phyloP scores from a whole-genome alignment of 1,140 invertebrate species.

The Drosophila tsacasi region DNA sequence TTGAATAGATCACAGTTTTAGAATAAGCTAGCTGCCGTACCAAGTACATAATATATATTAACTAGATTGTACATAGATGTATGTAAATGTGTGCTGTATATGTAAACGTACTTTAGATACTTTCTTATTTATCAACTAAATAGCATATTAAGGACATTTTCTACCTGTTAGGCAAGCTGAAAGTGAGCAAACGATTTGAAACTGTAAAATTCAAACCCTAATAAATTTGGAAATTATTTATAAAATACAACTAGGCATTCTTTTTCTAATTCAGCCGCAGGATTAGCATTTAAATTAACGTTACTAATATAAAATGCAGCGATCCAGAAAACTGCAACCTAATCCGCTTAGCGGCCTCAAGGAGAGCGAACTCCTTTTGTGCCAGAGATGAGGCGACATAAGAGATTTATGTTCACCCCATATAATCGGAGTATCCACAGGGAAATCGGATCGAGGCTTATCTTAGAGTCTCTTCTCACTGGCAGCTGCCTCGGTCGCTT shows the following conservation, averaged over 20 bases:
- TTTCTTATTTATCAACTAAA: constrained; percentile 47
- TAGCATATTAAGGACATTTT: constrained; percentile 52
- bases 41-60: constrained; percentile 48
- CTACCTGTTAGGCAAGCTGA: constrained; percentile 54
- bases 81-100: constrained; percentile 59
- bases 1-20: constrained; percentile 58
- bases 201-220: constrained; percentile 55
- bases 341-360: constrained; percentile 63
- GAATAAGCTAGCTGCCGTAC: constrained; percentile 61
- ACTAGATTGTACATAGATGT: constrained; percentile 49
- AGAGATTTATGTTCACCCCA: constrained; percentile 52
- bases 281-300: constrained; percentile 30
- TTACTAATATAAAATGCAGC: constrained; percentile 52
- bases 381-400: constrained; percentile 43
- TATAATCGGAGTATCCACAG: constrained; percentile 38
- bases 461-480: constrained; percentile 23
- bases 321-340: constrained; percentile 62
- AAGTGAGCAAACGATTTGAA: constrained; percentile 27
- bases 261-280: constrained; percentile 22
- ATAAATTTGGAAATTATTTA: constrained; percentile 67
- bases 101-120: constrained; percentile 60
- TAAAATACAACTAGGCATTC: constrained; percentile 34
- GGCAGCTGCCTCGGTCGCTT: constrained; percentile 26
- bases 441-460: constrained; percentile 34
- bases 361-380: constrained; percentile 18